A percentile compares a stretch with the other conserved stretches of the same genome.
These are phyloP conservation scores for Dendrolimus pini DNA, from an alignment of 2,888 invertebrate species.

Conservation along the genomic window DNA sequence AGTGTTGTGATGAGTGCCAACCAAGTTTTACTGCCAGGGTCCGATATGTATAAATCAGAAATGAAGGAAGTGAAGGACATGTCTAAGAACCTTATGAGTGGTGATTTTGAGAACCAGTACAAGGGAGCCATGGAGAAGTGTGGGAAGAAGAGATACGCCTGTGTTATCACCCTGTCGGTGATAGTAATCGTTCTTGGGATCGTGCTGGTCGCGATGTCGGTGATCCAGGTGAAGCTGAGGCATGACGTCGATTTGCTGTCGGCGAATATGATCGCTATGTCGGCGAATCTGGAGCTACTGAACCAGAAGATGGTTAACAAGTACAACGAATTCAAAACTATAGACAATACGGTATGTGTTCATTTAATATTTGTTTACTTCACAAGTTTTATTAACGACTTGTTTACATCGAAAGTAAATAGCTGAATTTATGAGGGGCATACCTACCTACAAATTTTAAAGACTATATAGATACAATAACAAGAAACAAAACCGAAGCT, in stretches of 20 bases:
- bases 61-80: slow-evolving; percentile 55
- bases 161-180: slow-evolving; percentile 32
- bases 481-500: too few relatives aligned
- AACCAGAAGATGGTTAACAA: slow-evolving; percentile 53
- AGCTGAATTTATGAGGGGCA: too few relatives aligned
- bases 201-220: slow-evolving; percentile 49
- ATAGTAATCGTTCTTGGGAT: slow-evolving; percentile 37
- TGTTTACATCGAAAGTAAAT: too few relatives aligned
- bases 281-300: slow-evolving; percentile 49
- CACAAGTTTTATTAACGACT: slow-evolving; percentile 5
- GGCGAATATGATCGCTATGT: slow-evolving; percentile 52
- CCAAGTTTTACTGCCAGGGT: slow-evolving; percentile 53
- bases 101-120: slow-evolving; percentile 62
- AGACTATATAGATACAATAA: too few relatives aligned
- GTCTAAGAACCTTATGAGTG: slow-evolving; percentile 64
- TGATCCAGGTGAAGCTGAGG: slow-evolving; percentile 50
- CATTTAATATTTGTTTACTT: slow-evolving; percentile 11
- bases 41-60: slow-evolving; percentile 44
- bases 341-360: slow-evolving; percentile 62
- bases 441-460: too few relatives aligned
- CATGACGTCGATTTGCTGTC: slow-evolving; percentile 56
- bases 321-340: slow-evolving; percentile 49
- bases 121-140: slow-evolving; percentile 39
- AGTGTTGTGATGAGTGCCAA: slow-evolving; percentile 53
- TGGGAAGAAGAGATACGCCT: slow-evolving; percentile 30